Conservation (phyloP, 2,888 invertebrate species). For the Globia sparganii region DNA sequence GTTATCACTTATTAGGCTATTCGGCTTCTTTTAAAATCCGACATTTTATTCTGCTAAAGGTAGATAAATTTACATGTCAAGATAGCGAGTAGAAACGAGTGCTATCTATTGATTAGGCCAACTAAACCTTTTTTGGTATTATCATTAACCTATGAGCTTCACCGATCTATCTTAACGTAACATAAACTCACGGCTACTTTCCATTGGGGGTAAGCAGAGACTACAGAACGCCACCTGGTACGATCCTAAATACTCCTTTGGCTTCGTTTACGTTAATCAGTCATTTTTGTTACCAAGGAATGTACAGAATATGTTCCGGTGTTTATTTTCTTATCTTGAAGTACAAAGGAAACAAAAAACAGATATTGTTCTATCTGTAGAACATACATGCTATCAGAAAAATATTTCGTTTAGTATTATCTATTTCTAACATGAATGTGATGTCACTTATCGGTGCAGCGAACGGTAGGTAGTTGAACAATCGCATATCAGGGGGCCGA, state of each 20-base stretch:
- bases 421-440: conserved; percentile 9
- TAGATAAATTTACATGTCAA: not conserved
- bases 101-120: not conserved
- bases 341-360: conserved; percentile 26
- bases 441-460: conserved; percentile 30
- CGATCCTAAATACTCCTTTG: too few species aligned
- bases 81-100: not conserved
- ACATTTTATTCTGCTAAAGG: not conserved
- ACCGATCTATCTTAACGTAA: too few species aligned
- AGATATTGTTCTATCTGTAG: conserved; percentile 19
- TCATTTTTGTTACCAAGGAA: too few species aligned
- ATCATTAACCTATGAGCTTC: not conserved
- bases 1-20: not conserved
- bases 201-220: too few species aligned
- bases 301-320: conserved; percentile 24
- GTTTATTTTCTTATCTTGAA: conserved; percentile 36
- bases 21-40: not conserved
- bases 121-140: not conserved
- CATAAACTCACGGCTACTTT: too few species aligned
- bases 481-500: conserved; percentile 17
- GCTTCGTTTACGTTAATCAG: too few species aligned
- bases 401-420: conserved; percentile 17
- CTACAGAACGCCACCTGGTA: too few species aligned
- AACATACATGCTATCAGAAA: not conserved
- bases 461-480: conserved; percentile 30